Evolutionary conservation across 2,888 invertebrate species (phyloP).

Genomic region (Mythimna loreyi): DNA sequence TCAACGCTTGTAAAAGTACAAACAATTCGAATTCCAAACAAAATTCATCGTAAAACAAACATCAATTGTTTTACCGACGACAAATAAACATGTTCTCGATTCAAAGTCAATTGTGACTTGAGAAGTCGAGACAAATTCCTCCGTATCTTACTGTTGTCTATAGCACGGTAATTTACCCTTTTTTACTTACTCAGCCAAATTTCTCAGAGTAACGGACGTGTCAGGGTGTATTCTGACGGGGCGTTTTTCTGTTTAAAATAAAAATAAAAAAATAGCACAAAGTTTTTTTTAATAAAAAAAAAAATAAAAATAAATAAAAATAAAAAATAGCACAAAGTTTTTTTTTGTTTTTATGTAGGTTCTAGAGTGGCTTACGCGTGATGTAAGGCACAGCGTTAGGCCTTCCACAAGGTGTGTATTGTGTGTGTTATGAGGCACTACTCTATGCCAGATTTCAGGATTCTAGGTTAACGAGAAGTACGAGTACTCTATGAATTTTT

Average conservation of each 20-base stretch:
- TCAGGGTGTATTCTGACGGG: conserved; percentile 25
- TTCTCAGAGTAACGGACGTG: conserved; percentile 33
- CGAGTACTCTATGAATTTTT: no score
- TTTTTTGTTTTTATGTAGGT: no score
- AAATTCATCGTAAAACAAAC: conserved; percentile 8
- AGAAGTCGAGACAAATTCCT: conserved; percentile 54
- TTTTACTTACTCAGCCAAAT: conserved; percentile 60
- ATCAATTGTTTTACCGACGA: conserved; percentile 36
- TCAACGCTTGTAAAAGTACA: background rate
- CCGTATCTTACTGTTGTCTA: conserved; percentile 38
- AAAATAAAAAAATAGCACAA: no score
- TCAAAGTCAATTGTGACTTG: conserved; percentile 41
- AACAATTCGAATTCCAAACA: background rate
- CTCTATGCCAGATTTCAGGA: no score
- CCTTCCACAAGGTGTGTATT: no score
- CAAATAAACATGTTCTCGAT: conserved; percentile 51
- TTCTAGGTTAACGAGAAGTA: no score
- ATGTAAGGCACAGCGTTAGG: no score
- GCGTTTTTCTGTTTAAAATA: conserved; percentile 23
- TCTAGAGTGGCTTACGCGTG: no score
- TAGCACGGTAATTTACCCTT: conserved; percentile 61
- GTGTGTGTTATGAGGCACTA: no score
- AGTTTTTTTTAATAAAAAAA: conserved; percentile 8
- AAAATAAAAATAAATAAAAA: background rate
- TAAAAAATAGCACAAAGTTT: no score